These are phyloP conservation scores for Phrynosoma blainvillii DNA, from an alignment of 2,113 vertebrate genomes.

Conservation along the genomic window DNA sequence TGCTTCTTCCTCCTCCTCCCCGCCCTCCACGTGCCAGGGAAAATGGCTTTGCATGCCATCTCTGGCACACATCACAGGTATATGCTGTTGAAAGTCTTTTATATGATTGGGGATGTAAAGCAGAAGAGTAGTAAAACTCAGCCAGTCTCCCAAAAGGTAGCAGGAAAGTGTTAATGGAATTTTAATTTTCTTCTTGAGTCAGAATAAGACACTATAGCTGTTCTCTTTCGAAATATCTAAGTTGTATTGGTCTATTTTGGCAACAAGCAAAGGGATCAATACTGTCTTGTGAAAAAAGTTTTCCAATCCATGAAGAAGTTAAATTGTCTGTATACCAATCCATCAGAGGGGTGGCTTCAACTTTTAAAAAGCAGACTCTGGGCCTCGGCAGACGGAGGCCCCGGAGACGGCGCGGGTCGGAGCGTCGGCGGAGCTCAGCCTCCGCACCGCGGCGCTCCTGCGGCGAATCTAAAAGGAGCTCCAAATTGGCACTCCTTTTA, in stretches of 20 bases:
- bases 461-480: too few species aligned
- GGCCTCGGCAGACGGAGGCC: too few species aligned
- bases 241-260: fast-evolving
- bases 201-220: neutral
- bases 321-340: neutral
- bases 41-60: too few species aligned
- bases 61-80: too few species aligned
- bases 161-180: neutral
- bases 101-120: neutral
- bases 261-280: neutral
- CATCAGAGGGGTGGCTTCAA: neutral
- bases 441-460: too few species aligned
- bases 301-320: neutral
- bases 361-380: neutral
- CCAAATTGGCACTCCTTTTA: too few species aligned
- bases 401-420: too few species aligned
- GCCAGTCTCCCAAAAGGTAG: neutral
- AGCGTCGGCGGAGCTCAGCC: too few species aligned
- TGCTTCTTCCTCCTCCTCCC: too few species aligned
- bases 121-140: neutral
- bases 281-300: neutral
- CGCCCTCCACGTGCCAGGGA: too few species aligned
- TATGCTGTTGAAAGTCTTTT: neutral
- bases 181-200: neutral
- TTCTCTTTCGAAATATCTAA: neutral